phyloP scores from a whole-genome alignment of 2,888 invertebrate species.

The Lagria hirta region DNA sequence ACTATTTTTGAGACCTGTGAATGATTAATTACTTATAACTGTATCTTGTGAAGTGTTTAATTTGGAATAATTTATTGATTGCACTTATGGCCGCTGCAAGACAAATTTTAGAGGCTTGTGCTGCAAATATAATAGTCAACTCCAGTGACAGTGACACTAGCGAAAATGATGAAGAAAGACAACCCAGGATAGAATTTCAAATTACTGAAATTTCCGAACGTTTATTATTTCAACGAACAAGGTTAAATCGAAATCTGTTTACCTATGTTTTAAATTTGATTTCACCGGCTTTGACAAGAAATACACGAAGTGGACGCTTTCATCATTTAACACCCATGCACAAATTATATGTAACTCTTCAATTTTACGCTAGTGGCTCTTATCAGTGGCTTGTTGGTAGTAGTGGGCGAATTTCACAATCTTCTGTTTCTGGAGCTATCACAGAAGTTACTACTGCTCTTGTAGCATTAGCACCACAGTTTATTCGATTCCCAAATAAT shows the following conservation, averaged over 20 bases:
- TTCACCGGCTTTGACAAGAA: conserved; percentile 1
- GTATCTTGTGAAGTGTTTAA: no score
- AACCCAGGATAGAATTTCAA: no score
- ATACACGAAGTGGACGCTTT: conserved; percentile 4
- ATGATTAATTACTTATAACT: no score
- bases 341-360: conserved; percentile 16
- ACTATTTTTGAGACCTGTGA: no score
- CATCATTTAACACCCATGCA: conserved; percentile 11
- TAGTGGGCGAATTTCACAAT: conserved; percentile 15
- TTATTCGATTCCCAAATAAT: conserved; percentile 18
- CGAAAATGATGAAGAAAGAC: no score
- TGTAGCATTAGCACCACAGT: conserved; percentile 5
- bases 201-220: conserved; percentile 6
- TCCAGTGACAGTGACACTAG: no score
- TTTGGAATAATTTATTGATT: no score
- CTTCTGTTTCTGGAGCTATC: conserved; percentile 4
- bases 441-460: conserved; percentile 9
- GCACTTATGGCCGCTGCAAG: no score
- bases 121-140: no score
- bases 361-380: conserved; percentile 4
- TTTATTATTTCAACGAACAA: conserved; percentile 6
- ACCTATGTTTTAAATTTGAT: conserved; percentile 1
- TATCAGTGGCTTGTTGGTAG: conserved; percentile 14
- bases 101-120: no score
- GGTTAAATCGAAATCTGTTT: conserved; percentile 3